phyloP scores from a whole-genome alignment of 2,797 vertebrate species.

The Rhyacichthys aspro region DNA sequence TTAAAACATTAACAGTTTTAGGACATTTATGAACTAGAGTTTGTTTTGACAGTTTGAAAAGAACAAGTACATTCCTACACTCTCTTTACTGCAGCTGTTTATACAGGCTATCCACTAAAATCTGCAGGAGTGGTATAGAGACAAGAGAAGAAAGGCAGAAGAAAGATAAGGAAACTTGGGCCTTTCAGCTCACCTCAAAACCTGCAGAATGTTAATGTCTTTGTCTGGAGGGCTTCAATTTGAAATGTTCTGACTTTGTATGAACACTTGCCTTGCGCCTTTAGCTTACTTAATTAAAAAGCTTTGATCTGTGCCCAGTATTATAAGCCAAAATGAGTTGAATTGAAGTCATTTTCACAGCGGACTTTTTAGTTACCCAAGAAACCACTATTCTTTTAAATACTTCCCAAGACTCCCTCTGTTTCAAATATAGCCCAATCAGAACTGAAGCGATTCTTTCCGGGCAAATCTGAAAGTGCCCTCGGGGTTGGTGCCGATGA shows the following conservation, averaged over 20 bases:
- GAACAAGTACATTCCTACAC: too few relatives aligned
- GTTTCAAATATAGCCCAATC: constrained; percentile 16
- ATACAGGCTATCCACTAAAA: not conserved
- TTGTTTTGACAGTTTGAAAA: too few relatives aligned
- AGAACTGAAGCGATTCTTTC: constrained; percentile 27
- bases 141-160: too few relatives aligned
- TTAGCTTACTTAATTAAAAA: constrained; percentile 34
- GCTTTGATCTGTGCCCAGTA: constrained; percentile 48
- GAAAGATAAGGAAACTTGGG: not conserved
- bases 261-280: constrained; percentile 23
- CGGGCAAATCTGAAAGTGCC: constrained; percentile 21
- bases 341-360: constrained; percentile 53
- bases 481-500: constrained; percentile 5
- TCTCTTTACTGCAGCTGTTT: not conserved
- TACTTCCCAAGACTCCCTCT: not conserved
- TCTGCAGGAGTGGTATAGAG: too few relatives aligned
- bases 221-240: constrained; percentile 30
- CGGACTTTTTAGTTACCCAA: constrained; percentile 27
- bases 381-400: constrained; percentile 20
- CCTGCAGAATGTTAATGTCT: constrained; percentile 28
- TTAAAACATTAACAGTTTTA: too few relatives aligned
- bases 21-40: too few relatives aligned
- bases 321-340: constrained; percentile 42
- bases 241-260: constrained; percentile 19
- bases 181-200: constrained; percentile 42